Evolutionary conservation across 1,140 invertebrate species (phyloP).

Genomic region (Macrostomum lignano): DNA sequence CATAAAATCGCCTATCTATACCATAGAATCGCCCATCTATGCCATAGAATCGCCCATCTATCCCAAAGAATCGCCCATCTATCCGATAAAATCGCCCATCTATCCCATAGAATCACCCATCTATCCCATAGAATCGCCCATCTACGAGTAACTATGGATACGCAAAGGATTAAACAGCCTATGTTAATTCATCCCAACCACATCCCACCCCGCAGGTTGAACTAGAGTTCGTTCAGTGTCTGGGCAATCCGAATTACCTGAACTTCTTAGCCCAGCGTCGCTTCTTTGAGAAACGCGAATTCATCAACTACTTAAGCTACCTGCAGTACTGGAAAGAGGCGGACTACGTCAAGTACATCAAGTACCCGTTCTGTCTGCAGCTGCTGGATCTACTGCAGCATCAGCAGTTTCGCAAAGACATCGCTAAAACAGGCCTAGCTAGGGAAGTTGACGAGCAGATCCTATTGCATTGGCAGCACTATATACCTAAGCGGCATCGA

Average conservation of each 20-base stretch:
- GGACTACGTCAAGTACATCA: conserved; percentile 76
- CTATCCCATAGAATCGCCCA: no score
- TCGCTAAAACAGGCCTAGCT: conserved; percentile 64
- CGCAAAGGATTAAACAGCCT: no score
- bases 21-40: no score
- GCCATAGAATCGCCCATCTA: no score
- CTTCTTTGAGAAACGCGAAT: conserved; percentile 68
- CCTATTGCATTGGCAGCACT: conserved; percentile 87
- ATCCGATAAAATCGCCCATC: no score
- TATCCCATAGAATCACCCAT: no score
- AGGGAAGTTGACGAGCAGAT: conserved; percentile 98
- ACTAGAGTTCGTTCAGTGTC: conserved; percentile 88
- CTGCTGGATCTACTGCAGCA: conserved; percentile 84
- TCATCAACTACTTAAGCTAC: conserved; percentile 87
- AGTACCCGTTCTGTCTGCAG: conserved; percentile 75
- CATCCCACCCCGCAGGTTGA: no score
- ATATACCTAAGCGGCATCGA: no score
- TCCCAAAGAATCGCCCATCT: no score
- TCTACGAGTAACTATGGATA: no score
- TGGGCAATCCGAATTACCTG: conserved; percentile 90
- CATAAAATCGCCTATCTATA: no score
- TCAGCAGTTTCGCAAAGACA: conserved; percentile 75
- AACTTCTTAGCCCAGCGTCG: conserved; percentile 90
- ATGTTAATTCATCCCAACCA: no score
- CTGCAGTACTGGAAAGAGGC: conserved; percentile 89